Evolutionary conservation across 1,140 invertebrate genomes (phyloP).

Genomic region (silkworm (Bombyx mori)): DNA sequence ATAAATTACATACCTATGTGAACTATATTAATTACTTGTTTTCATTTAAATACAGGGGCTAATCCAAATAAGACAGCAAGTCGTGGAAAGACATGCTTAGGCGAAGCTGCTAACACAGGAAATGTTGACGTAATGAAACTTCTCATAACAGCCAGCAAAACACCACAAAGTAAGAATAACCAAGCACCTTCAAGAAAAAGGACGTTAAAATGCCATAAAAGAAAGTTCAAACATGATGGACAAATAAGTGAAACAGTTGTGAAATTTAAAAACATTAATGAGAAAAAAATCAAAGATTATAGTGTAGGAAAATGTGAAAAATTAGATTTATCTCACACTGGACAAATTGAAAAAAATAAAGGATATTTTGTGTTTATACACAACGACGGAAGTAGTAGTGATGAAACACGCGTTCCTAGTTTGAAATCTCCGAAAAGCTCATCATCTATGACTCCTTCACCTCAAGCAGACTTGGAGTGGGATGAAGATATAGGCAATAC

Average conservation of each 20-base stretch:
- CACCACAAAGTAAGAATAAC: constrained; percentile 5
- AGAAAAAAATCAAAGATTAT: constrained; percentile 30
- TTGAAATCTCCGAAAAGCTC: constrained; percentile 39
- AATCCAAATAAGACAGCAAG: constrained; percentile 54
- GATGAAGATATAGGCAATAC: constrained; percentile 59
- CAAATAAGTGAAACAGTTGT: constrained; percentile 34
- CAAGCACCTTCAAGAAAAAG: constrained; percentile 23
- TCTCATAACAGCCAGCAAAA: constrained; percentile 34
- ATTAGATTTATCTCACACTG: constrained; percentile 6
- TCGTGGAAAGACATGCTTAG: constrained; percentile 53
- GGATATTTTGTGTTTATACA: constrained; percentile 61
- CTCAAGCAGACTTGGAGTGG: constrained; percentile 57
- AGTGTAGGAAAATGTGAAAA: constrained; percentile 14
- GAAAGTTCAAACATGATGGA: constrained; percentile 33
- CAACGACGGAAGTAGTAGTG: constrained; percentile 53
- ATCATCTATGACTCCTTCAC: constrained; percentile 33
- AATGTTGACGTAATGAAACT: constrained; percentile 38
- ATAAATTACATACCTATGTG: too few relatives aligned
- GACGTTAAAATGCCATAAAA: constrained; percentile 42
- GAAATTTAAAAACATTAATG: constrained; percentile 49
- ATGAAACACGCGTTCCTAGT: constrained; percentile 43
- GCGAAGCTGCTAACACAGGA: constrained; percentile 50
- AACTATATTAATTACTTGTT: too few relatives aligned
- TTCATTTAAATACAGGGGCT: constrained; percentile 32
- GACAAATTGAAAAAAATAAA: constrained; percentile 35